Percentiles rank a stretch among this genome's conserved stretches.
Conservation (phyloP, 2,113 vertebrate genomes). For the Coracopsis vasa region DNA sequence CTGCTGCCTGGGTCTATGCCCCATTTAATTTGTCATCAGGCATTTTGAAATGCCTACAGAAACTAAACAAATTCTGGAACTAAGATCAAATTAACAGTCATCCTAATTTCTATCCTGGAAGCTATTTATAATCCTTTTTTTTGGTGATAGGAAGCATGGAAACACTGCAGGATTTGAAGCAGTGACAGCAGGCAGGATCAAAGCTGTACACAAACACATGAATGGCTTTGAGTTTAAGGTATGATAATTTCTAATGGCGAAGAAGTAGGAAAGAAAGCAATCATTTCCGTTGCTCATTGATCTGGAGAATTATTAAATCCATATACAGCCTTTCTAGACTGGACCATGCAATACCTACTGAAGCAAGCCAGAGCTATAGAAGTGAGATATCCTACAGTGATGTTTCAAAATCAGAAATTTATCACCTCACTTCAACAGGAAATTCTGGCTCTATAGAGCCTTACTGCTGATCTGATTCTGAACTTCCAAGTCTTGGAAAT, state of each 20-base stretch:
- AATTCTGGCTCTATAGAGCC: neutral
- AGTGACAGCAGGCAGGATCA: rapidly evolving
- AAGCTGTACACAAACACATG: neutral
- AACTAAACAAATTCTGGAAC: neutral
- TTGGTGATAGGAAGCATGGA: neutral
- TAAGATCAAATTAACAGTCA: neutral
- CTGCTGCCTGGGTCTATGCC: neutral
- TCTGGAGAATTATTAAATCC: neutral
- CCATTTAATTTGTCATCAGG: neutral
- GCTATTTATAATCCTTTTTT: neutral
- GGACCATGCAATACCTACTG: neutral
- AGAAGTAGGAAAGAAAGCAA: neutral
- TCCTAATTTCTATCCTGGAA: neutral
- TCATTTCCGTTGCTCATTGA: neutral
- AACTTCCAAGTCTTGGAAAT: neutral
- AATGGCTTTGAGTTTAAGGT: neutral
- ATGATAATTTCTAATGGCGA: neutral
- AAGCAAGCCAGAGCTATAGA: neutral
- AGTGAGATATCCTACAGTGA: rapidly evolving
- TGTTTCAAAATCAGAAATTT: neutral
- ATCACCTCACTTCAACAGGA: neutral
- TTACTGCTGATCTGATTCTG: neutral
- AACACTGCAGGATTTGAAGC: neutral
- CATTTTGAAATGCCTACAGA: neutral
- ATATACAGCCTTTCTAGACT: neutral